Percentiles rank a stretch among this genome's conserved stretches.
Evolutionary conservation across 2,113 vertebrate species (phyloP).

Genomic region (Forbesichthys agassizii): DNA sequence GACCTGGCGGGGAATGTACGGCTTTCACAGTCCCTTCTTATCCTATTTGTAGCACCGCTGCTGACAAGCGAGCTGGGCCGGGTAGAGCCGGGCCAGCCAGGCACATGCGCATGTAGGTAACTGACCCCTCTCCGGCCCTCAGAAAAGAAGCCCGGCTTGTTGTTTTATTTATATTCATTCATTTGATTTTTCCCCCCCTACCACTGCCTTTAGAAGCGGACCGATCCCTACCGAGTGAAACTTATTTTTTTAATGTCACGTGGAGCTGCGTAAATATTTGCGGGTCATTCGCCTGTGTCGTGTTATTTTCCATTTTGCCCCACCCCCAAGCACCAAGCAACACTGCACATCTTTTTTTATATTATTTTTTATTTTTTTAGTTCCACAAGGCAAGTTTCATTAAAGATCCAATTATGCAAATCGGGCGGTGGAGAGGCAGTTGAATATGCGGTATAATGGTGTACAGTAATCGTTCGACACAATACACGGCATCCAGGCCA

Average conservation of each 20-base stretch:
- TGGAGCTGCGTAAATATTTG: constrained; percentile 31
- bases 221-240: constrained; percentile 5
- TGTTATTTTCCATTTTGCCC: constrained; percentile 41
- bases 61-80: constrained; percentile 72
- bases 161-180: not conserved
- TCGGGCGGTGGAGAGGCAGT: constrained; percentile 85
- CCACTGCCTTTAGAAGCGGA: not conserved
- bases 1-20: constrained; percentile 85
- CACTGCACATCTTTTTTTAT: not conserved
- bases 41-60: constrained; percentile 85
- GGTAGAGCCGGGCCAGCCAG: constrained; percentile 55
- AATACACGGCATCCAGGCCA: constrained; percentile 84
- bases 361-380: constrained; percentile 63
- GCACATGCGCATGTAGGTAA: constrained; percentile 69
- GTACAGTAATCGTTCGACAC: constrained; percentile 88
- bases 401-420: constrained; percentile 98
- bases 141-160: no score
- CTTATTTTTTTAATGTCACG: not conserved
- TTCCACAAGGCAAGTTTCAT: constrained; percentile 90
- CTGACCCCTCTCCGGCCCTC: constrained; percentile 60
- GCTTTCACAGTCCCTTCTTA: constrained; percentile 85
- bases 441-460: constrained; percentile 86
- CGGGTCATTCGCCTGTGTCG: constrained; percentile 22
- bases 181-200: not conserved
- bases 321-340: not conserved